Percentiles rank a stretch among this genome's conserved stretches.
Conservation (phyloP, 2,113 vertebrate genomes). For the Syrmaticus mikado region DNA sequence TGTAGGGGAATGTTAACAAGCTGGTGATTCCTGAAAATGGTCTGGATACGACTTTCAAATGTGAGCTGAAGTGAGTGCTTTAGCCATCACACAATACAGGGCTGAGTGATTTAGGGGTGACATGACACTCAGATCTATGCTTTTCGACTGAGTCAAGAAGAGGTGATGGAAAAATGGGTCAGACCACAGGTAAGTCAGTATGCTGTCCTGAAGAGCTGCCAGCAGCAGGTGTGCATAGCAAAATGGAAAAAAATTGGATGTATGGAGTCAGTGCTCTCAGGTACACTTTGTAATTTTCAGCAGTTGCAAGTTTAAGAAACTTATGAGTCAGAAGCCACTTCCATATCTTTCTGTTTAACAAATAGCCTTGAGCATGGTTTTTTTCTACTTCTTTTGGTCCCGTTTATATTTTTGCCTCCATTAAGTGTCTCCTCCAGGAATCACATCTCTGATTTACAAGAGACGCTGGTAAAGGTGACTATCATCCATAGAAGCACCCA, state of each 20-base stretch:
- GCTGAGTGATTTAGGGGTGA: background rate
- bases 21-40: background rate
- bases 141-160: background rate
- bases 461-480: background rate
- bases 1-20: background rate
- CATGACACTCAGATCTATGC: background rate
- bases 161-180: background rate
- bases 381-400: background rate
- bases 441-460: background rate
- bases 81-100: background rate
- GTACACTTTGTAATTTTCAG: background rate
- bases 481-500: fast-evolving
- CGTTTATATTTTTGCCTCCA: background rate
- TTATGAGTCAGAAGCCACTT: background rate
- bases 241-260: background rate
- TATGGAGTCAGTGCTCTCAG: background rate
- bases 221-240: background rate
- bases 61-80: background rate
- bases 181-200: background rate
- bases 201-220: background rate
- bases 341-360: background rate
- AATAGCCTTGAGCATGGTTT: background rate
- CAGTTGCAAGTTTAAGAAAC: background rate
- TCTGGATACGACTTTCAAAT: background rate
- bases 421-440: background rate